These are phyloP conservation scores for Cydia strobilella DNA, from an alignment of 1,140 invertebrate species.

Conservation along the genomic window DNA sequence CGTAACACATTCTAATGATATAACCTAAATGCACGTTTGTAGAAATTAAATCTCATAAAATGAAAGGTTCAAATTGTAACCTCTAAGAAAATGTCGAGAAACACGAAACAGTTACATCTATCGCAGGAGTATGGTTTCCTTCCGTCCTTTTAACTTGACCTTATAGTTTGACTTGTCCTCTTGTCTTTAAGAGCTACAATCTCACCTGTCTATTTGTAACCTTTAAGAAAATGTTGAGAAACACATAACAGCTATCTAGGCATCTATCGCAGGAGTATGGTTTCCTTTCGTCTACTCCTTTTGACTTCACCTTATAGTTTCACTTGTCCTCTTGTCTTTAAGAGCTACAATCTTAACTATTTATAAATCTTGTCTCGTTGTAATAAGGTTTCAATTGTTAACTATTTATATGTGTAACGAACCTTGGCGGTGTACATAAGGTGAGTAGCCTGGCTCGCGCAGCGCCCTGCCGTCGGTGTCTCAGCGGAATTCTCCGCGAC, in stretches of 20 bases:
- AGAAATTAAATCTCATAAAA: too few species aligned
- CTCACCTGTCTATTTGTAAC: too few species aligned
- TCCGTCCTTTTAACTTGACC: not conserved
- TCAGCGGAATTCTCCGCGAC: slow-evolving; percentile 37
- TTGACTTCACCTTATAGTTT: too few species aligned
- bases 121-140: not conserved
- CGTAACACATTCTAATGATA: too few species aligned
- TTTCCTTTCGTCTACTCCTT: not conserved
- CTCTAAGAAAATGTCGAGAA: not conserved
- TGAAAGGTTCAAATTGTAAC: too few species aligned
- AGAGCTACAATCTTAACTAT: too few species aligned
- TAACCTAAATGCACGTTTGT: too few species aligned
- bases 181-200: too few species aligned
- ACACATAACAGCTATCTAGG: not conserved
- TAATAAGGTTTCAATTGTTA: too few species aligned
- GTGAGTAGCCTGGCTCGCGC: slow-evolving; percentile 36
- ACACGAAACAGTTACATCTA: slow-evolving; percentile 4
- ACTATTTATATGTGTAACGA: not conserved
- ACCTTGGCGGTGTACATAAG: slow-evolving; percentile 54
- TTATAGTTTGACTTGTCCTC: too few species aligned
- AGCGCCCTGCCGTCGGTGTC: slow-evolving; percentile 30
- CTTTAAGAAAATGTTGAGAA: not conserved
- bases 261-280: not conserved
- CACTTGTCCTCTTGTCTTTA: too few species aligned
- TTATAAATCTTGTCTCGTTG: too few species aligned